phyloP scores from a whole-genome alignment of 2,113 vertebrate species.

The Oryzias woworae region DNA sequence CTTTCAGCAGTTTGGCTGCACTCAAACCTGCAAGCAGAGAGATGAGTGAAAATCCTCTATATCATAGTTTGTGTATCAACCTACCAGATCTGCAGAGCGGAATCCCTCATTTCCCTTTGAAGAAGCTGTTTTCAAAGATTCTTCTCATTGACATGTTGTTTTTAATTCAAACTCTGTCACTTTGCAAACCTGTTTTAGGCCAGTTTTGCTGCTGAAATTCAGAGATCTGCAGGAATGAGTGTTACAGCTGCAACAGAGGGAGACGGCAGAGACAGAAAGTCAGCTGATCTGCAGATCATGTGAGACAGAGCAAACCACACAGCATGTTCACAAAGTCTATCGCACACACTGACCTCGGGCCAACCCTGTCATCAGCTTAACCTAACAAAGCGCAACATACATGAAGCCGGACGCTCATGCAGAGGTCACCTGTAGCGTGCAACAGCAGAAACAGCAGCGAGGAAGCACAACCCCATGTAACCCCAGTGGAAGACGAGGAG shows the following conservation, averaged over 20 bases:
- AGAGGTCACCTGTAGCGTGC: no score
- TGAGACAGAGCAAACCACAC: conserved; percentile 4
- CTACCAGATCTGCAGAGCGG: background rate
- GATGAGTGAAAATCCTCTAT: background rate
- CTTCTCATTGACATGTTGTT: no score
- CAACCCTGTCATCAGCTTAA: conserved; percentile 40
- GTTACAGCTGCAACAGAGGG: background rate
- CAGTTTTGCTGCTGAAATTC: background rate
- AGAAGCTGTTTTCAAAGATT: no score
- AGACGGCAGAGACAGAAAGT: background rate
- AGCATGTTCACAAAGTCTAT: background rate
- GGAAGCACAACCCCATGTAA: no score
- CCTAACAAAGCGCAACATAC: conserved; percentile 46
- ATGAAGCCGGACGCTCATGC: conserved; percentile 9
- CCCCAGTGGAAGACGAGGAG: no score
- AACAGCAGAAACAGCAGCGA: no score
- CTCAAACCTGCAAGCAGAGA: conserved; percentile 82
- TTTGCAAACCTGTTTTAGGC: background rate
- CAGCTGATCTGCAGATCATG: conserved; percentile 31
- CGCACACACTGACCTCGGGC: conserved; percentile 40
- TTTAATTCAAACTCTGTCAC: background rate
- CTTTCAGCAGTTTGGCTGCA: conserved; percentile 89
- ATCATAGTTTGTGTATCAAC: no score
- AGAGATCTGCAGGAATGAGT: background rate
- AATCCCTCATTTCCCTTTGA: background rate